Base-by-base conservation (phyloP, 2,113 vertebrate species). In the Apistogramma diplotaenia region DNA sequence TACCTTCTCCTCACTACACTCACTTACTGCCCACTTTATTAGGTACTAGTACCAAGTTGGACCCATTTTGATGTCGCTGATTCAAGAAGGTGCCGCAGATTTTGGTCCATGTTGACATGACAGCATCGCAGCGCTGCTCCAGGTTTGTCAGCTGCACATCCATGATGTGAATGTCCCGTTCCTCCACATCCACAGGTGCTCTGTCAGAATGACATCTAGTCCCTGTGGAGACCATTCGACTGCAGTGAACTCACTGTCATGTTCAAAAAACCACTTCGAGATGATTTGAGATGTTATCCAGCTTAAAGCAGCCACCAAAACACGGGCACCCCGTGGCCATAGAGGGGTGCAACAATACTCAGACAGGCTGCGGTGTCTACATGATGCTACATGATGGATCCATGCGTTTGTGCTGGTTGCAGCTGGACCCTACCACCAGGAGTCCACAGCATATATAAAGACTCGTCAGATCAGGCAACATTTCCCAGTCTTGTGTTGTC, bases 121-220 rank as follows among this genome's bases (percentile, higher is more conserved):
- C 33, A 8, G 33, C 1, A 33, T 33, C 33, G 8, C 33, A 33
- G 7, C 2, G 13, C 21, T 61, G 13, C 35, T 21, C 31, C 59
- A 21, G 19, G 21, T 61, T 37, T 61, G 35, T 0, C 33, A 61
- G 33, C 59, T 61, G 33, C 35, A 25, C 60, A 40, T 16, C 35
- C 35, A 62, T 8, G 0, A 62, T 40, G 33, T 9, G 60, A 0
- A 13, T 62, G n/a, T 35, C 0, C 4, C n/a, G 16, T 13, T n/a
- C 35, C 60, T 8, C 6, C n/a, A 1, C 35, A 23, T 40, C n/a
- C 60, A 23, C 40, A 62, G 33, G 37, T 23, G 60, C 33, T 62
- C 33, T 62, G 15, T 16, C 4, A 10, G 33, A 35, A 35, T 35
- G 33, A 9, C 7, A 15, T 46, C 43, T 46, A 5, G 15, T 46